Base-by-base conservation (phyloP, 2,888 invertebrate genomes). In the Rhimphoctona megacephalus region DNA sequence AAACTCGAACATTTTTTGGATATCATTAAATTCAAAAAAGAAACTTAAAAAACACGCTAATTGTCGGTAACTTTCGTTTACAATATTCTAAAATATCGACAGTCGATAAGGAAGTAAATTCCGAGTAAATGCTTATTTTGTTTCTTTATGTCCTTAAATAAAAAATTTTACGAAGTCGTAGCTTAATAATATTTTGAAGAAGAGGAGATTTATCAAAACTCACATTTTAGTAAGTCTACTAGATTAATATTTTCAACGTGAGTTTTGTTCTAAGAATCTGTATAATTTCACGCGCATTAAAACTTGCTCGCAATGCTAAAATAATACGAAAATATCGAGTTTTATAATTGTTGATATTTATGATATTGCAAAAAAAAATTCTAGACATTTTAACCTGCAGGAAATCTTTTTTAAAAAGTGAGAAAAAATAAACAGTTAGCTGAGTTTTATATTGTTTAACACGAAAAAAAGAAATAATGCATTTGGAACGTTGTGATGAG, bases 391-490 rank as follows among this genome's bases (percentile, higher is more conserved):
- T 14, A 11, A 43, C 3, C 43, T 43, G 2, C 11, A 36, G 19
- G 33, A 64, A 11, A 46, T 39, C 33, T 19, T n/a, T 11, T 22
- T n/a, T n/a, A n/a, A 11, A 67, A 67, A 67, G 19, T 19, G 2
- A 52, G 14, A n/a, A 19, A 52, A 8, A 33, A 25, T 1, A 43
- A 61, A 76, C 17, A 61, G 5, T 64, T 2, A 61, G 39, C 30
- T 25, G 25, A 25, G 39, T 25, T 39, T 30, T 22, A 36, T 6
- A 49, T 52, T 9, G 14, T 49, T 30, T 30, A 25, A 30, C 33
- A 30, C n/a, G 54, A 25, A 5, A 73, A 79, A 72, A 36, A 25
- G 66, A 49, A 66, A 79, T 49, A 69, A 78, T 67, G 43, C 30
- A 14, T 57, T 39, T 30, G 36, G 46, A 25, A 64, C 52, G 46